Evolutionary conservation across 2,113 vertebrate genomes (phyloP).

Genomic region (Sorex fumeus): DNA sequence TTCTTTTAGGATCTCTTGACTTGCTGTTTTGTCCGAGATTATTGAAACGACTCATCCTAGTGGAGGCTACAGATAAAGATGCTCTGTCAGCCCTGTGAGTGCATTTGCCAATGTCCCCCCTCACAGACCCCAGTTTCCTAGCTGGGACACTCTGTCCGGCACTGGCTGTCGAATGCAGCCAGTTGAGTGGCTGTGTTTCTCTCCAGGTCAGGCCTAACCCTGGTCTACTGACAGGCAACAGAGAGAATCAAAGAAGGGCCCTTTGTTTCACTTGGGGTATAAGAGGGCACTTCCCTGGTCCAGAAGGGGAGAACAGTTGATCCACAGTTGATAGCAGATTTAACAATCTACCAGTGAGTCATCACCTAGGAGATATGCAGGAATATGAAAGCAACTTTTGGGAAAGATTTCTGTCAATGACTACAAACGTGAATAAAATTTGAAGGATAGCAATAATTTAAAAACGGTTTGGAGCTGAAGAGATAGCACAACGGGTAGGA

Average conservation of each 20-base stretch:
- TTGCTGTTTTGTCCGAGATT: slow-evolving; percentile 27
- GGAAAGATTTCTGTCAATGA: slow-evolving; percentile 9
- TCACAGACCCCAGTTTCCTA: background rate
- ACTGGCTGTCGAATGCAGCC: background rate
- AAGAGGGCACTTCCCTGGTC: background rate
- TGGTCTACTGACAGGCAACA: background rate
- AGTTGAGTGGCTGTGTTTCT: background rate
- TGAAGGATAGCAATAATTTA: background rate
- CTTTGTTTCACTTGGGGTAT: background rate
- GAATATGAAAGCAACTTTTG: background rate
- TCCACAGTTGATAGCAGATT: background rate
- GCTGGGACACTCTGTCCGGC: background rate
- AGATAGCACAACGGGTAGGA: too few species aligned
- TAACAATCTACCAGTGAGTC: background rate
- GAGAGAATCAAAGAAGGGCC: background rate
- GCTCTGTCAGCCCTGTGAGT: background rate
- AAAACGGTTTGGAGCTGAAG: too few species aligned
- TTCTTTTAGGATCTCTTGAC: background rate
- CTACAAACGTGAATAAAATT: background rate
- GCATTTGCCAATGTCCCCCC: background rate
- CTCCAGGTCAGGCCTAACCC: background rate
- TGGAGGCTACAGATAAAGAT: background rate
- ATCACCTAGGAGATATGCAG: background rate
- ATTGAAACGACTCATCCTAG: background rate
- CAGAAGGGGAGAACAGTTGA: background rate